Conservation (phyloP, 1,140 invertebrate genomes). For the Heliconius eleuchia region DNA sequence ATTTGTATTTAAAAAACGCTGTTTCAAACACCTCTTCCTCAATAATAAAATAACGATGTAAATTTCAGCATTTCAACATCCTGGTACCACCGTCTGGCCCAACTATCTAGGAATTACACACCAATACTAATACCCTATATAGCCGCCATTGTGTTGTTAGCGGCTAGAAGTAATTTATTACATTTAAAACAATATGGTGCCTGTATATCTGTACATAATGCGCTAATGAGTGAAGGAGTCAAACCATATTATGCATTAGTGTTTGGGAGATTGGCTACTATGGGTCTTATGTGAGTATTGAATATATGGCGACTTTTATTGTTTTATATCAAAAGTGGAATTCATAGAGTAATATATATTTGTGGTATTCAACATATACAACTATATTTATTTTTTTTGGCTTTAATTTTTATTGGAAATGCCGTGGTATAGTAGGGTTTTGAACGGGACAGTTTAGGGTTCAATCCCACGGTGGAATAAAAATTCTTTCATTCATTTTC, state of each 20-base stretch:
- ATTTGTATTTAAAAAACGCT: no score
- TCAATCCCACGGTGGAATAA: no score
- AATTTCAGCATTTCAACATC: constrained; percentile 59
- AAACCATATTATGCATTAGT: constrained; percentile 63
- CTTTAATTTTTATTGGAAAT: no score
- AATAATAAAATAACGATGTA: background rate
- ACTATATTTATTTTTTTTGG: no score
- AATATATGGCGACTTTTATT: background rate
- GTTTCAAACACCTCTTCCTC: no score
- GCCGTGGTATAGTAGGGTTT: no score
- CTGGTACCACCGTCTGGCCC: constrained; percentile 64
- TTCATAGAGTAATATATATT: background rate
- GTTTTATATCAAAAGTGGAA: background rate
- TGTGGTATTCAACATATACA: no score
- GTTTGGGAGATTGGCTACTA: constrained; percentile 48
- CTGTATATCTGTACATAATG: constrained; percentile 55
- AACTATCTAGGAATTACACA: constrained; percentile 60
- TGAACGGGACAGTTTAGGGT: no score
- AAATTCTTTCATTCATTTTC: no score
- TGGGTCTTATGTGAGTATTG: constrained; percentile 52
- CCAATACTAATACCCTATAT: constrained; percentile 62
- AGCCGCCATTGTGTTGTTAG: constrained; percentile 59
- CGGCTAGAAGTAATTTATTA: constrained; percentile 52
- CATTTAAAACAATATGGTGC: constrained; percentile 46
- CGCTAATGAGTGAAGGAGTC: constrained; percentile 60